These are phyloP conservation scores for Dicrostonyx torquatus DNA, from an alignment of 2,797 vertebrate species.

Conservation along the genomic window DNA sequence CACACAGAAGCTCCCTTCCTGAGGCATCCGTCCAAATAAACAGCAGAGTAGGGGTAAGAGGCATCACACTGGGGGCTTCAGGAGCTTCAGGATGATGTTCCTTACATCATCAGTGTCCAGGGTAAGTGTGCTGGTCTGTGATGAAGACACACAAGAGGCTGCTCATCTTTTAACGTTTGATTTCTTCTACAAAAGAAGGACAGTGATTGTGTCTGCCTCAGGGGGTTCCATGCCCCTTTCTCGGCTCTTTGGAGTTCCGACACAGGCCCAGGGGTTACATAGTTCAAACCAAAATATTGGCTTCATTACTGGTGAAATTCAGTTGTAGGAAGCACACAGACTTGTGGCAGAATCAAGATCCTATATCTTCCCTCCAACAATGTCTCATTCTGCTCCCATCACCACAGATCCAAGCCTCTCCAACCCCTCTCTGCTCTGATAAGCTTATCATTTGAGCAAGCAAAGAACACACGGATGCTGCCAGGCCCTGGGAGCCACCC, in stretches of 20 bases:
- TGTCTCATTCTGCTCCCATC: neutral
- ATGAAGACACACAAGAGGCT: neutral
- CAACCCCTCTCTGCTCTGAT: neutral
- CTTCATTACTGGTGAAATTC: neutral
- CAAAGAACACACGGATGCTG: no score
- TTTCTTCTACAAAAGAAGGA: neutral
- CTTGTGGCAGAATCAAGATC: neutral
- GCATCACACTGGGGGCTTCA: neutral
- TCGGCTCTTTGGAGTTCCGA: slow-evolving; percentile 8
- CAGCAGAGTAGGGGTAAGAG: no score
- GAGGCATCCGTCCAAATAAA: neutral
- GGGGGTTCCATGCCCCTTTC: neutral
- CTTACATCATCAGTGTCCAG: neutral
- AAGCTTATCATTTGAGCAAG: neutral
- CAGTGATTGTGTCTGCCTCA: neutral
- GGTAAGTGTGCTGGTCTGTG: neutral
- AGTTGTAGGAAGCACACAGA: neutral
- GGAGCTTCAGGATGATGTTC: neutral
- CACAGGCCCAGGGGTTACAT: neutral
- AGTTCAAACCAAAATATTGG: neutral
- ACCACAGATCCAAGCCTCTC: no score
- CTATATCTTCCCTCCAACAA: neutral
- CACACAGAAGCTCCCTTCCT: neutral
- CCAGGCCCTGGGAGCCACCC: neutral
- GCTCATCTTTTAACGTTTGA: neutral